Evolutionary conservation across 2,113 vertebrate genomes (phyloP).

Genomic region (Chrysemys picta): DNA sequence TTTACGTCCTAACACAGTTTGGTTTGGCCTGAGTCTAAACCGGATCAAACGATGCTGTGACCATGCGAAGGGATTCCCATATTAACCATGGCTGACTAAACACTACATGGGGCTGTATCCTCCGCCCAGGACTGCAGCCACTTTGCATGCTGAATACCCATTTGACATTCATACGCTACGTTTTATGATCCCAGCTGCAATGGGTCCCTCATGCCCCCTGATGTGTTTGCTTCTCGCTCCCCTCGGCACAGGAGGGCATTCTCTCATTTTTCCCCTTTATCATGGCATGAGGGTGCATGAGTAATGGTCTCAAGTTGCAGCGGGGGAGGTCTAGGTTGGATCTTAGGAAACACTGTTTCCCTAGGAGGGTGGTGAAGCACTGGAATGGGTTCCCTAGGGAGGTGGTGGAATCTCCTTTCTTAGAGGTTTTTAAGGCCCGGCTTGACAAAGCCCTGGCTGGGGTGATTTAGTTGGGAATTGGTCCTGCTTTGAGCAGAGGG

Average conservation of each 20-base stretch:
- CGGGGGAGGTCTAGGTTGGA: no score
- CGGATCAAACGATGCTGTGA: not conserved
- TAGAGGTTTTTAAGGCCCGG: no score
- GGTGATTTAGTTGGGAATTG: no score
- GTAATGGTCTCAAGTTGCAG: no score
- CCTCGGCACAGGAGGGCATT: not conserved
- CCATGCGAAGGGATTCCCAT: not conserved
- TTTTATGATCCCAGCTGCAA: not conserved
- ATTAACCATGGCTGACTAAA: not conserved
- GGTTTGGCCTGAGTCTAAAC: not conserved
- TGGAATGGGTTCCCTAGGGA: no score
- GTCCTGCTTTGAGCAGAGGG: no score
- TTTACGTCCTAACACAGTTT: not conserved
- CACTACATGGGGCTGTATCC: not conserved
- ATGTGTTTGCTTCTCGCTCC: not conserved
- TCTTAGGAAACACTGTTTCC: no score
- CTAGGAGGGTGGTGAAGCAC: no score
- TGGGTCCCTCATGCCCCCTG: fast-evolving
- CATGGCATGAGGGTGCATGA: not conserved
- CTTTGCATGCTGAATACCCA: not conserved
- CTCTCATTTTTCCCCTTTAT: not conserved
- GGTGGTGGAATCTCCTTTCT: no score
- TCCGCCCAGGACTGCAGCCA: not conserved
- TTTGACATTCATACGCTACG: not conserved
- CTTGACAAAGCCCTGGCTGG: no score